Conservation (phyloP, 2,888 invertebrate genomes). For the Mantis religiosa region DNA sequence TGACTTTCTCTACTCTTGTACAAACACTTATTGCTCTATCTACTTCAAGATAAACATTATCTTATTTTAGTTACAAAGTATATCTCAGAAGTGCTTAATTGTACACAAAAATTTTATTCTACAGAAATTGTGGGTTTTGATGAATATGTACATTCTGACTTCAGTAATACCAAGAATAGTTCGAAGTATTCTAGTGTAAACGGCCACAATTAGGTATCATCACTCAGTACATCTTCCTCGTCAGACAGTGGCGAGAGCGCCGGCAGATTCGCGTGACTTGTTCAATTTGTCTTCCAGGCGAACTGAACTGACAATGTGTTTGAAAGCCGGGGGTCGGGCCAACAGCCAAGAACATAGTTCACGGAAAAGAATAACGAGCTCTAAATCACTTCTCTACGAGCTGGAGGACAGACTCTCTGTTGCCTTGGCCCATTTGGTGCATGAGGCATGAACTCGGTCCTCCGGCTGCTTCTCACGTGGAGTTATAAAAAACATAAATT, state of each 20-base stretch:
- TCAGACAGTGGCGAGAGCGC: background rate
- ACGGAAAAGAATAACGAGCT: background rate
- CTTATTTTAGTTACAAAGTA: too few species aligned
- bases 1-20: too few species aligned
- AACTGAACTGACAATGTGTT: background rate
- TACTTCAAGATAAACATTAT: too few species aligned
- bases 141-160: too few species aligned
- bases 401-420: background rate
- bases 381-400: background rate
- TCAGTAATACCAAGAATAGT: too few species aligned
- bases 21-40: too few species aligned
- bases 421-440: background rate
- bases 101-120: too few species aligned
- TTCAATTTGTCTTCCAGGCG: background rate
- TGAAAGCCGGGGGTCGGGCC: background rate
- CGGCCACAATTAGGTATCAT: background rate
- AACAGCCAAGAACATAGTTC: background rate
- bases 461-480: too few species aligned
- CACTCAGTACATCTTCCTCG: background rate
- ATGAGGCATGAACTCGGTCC: background rate
- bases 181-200: background rate
- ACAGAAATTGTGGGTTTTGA: too few species aligned
- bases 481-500: too few species aligned
- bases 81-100: too few species aligned
- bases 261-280: background rate